Base-by-base conservation (phyloP, 2,113 vertebrate species). In the Corynorhinus townsendii region DNA sequence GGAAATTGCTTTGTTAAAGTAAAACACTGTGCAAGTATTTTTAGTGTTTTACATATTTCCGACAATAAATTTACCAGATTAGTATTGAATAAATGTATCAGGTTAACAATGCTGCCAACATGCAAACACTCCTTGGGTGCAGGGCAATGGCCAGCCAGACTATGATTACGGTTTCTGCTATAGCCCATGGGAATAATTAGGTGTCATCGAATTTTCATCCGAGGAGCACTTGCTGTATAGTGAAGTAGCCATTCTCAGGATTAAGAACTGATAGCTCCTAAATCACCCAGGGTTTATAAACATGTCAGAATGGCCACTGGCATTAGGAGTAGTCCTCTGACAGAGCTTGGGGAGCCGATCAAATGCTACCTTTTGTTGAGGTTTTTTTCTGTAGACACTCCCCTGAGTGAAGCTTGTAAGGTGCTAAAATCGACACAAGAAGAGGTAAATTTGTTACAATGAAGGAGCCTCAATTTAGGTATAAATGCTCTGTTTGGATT, bases 1-100 rank as follows among this genome's bases (percentile, higher is more conserved):
- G n/a, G 69, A 82, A 71, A 69, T 33, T 56, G 40, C 22, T 87
- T 84, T 71, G n/a, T 89, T 52, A 81, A 93, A 91, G 86, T 91
- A 64, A 94, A 96, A 79, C 26, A 68, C 4, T 52, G 30, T 87
- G 33, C 26, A 81, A 71, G 45, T 80, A 90, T 56, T 64, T 64
- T 81, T 35, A 73, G 26, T 80, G 20, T 76, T 28, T 84, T 87
- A 76, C 20, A n/a, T 89, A 66, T 68, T 93, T 33, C 69, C 12
- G 35, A 66, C 45, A 75, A 69, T 86, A 79, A 59, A 20, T 68
- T 76, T 47, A 76, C 33, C 71, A 75, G 22, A 19, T 87, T 43
- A 81, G 54, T 73, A 75, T 71, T 84, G 79, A 49, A 64, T 76
- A 71, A 28, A 72, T 47, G 52, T 64, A 33, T 38, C 54, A 81